Evolutionary conservation across 2,888 invertebrate genomes (phyloP).

Genomic region (Troides aeacus): DNA sequence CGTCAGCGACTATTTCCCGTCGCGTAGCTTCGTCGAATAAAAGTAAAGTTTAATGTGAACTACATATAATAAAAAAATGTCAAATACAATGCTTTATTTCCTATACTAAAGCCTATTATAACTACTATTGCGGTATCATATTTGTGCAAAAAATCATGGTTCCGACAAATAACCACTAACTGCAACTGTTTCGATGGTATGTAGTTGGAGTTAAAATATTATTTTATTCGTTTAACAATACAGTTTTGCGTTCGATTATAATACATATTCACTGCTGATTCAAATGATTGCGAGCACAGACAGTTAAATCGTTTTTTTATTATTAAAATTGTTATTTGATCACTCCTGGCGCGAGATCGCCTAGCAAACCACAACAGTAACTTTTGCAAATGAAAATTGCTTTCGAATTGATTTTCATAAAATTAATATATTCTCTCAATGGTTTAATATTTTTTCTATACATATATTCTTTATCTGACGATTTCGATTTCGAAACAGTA

Average conservation of each 20-base stretch:
- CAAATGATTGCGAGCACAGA: not conserved
- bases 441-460: not conserved
- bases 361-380: not conserved
- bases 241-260: not conserved
- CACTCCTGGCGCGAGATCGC: not conserved
- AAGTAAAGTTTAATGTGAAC: no score
- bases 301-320: not conserved
- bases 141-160: no score
- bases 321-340: constrained; percentile 3
- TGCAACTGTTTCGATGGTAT: not conserved
- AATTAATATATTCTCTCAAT: not conserved
- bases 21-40: no score
- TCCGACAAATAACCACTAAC: not conserved
- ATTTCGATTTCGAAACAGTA: no score
- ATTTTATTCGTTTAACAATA: not conserved
- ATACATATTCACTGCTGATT: not conserved
- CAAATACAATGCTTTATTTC: no score
- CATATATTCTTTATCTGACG: no score
- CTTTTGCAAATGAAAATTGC: not conserved
- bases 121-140: no score
- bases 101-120: no score
- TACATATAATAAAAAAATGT: no score
- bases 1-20: no score
- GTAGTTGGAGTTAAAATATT: not conserved
- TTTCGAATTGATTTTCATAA: not conserved